A percentile compares a stretch with the other conserved stretches of the same genome.
These are phyloP conservation scores for Metalampra italica DNA, from an alignment of 2,888 invertebrate genomes.

Conservation along the genomic window DNA sequence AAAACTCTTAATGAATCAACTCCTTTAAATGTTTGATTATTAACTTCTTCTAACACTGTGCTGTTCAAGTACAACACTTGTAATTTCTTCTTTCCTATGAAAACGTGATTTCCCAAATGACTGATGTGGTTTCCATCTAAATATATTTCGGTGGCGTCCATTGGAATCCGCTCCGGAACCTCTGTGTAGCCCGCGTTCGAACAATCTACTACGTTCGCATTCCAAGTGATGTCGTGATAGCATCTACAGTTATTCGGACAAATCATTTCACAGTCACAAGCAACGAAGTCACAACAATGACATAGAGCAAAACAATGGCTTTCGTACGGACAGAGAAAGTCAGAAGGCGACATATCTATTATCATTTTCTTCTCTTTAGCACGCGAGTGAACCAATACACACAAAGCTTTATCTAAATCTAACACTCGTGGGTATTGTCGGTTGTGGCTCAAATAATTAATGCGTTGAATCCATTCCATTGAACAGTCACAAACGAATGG, in stretches of 20 bases:
- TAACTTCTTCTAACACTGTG: conserved; percentile 85
- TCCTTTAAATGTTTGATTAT: conserved; percentile 90
- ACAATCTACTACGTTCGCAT: conserved; percentile 90
- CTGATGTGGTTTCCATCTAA: conserved; percentile 90
- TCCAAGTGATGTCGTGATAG: conserved; percentile 91
- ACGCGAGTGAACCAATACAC: conserved; percentile 83
- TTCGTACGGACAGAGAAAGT: conserved; percentile 89
- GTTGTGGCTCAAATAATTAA: conserved; percentile 86
- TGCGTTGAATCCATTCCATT: conserved; percentile 91
- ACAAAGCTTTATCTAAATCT: conserved; percentile 87
- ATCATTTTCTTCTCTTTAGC: conserved; percentile 85
- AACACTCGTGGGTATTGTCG: conserved; percentile 88
- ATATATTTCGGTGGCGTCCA: conserved; percentile 93
- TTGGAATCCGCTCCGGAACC: conserved; percentile 89
- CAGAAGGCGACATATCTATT: conserved; percentile 83
- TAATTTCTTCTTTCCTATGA: conserved; percentile 90
- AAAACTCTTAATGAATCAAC: conserved; percentile 84
- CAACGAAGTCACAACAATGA: conserved; percentile 93
- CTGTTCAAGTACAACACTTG: conserved; percentile 87
- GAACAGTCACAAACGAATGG: conserved; percentile 92
- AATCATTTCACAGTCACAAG: conserved; percentile 94
- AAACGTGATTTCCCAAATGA: conserved; percentile 88
- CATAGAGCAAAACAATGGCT: conserved; percentile 92
- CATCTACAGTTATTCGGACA: conserved; percentile 92
- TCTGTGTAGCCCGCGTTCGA: conserved; percentile 84